Evolutionary conservation across 2,113 vertebrate species (phyloP).

Genomic region (Abramis brama): DNA sequence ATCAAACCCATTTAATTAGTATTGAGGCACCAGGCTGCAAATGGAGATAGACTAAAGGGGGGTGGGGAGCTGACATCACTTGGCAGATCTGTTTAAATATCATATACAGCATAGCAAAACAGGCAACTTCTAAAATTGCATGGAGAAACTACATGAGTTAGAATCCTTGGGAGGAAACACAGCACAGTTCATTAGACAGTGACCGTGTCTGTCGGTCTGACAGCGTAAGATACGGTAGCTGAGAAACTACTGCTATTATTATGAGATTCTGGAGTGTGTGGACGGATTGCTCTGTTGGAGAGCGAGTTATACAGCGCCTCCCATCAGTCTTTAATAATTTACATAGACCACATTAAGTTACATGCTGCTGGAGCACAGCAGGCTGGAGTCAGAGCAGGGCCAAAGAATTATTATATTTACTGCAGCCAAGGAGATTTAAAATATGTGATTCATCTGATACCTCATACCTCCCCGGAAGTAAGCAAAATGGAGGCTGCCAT

Average conservation of each 20-base stretch:
- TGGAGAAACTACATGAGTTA: background rate
- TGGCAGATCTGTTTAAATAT: background rate
- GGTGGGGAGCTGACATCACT: background rate
- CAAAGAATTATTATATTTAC: background rate
- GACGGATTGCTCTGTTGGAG: slow-evolving; percentile 20
- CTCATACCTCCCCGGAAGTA: background rate
- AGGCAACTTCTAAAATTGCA: background rate
- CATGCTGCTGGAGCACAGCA: slow-evolving; percentile 28
- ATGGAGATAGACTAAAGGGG: slow-evolving; percentile 7
- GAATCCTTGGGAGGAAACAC: slow-evolving; percentile 1
- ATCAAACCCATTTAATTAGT: slow-evolving; percentile 62
- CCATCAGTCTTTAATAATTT: slow-evolving; percentile 52
- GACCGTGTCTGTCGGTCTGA: slow-evolving; percentile 18
- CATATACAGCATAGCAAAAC: background rate
- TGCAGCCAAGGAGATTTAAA: background rate
- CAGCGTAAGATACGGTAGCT: slow-evolving; percentile 37
- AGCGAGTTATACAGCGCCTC: slow-evolving; percentile 16
- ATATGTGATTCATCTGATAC: background rate
- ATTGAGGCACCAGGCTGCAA: slow-evolving; percentile 11
- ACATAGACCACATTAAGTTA: slow-evolving; percentile 50
- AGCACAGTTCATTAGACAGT: slow-evolving; percentile 43
- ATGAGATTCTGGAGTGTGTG: slow-evolving; percentile 26
- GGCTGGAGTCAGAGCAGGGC: background rate
- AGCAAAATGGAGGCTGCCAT: background rate
- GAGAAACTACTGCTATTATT: slow-evolving; percentile 40